Conservation (phyloP, 1,140 invertebrate species). For the Nautilus pompilius region DNA sequence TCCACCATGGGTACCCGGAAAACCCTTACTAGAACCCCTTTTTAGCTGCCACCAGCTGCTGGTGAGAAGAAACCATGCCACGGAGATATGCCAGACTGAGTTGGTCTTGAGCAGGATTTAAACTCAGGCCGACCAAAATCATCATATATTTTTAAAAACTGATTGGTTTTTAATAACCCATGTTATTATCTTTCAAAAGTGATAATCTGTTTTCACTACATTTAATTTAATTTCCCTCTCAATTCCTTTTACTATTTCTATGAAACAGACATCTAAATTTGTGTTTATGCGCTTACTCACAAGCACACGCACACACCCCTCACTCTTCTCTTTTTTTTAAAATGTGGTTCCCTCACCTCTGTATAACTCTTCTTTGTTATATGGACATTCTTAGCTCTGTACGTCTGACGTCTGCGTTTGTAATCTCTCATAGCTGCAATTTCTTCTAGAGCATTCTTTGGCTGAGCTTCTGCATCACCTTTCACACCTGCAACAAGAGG, state of each 20-base stretch:
- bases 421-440: slow-evolving; percentile 42
- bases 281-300: background rate
- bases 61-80: no score
- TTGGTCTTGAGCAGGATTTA: no score
- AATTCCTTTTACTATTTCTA: background rate
- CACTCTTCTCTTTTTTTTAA: background rate
- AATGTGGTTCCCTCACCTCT: slow-evolving; percentile 39
- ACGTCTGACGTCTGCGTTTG: slow-evolving; percentile 47
- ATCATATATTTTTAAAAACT: no score
- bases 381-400: slow-evolving; percentile 53
- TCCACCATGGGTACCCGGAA: no score
- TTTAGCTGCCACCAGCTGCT: no score
- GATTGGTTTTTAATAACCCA: background rate
- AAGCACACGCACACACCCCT: no score
- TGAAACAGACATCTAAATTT: background rate
- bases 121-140: no score
- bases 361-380: slow-evolving; percentile 53
- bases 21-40: no score
- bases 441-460: slow-evolving; percentile 34
- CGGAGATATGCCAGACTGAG: no score
- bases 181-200: background rate
- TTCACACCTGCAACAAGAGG: slow-evolving; percentile 9
- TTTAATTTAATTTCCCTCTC: background rate
- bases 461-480: slow-evolving; percentile 19
- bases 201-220: background rate